Evolutionary conservation across 2,113 vertebrate species (phyloP).

Genomic region (Cynoglossus semilaevis): DNA sequence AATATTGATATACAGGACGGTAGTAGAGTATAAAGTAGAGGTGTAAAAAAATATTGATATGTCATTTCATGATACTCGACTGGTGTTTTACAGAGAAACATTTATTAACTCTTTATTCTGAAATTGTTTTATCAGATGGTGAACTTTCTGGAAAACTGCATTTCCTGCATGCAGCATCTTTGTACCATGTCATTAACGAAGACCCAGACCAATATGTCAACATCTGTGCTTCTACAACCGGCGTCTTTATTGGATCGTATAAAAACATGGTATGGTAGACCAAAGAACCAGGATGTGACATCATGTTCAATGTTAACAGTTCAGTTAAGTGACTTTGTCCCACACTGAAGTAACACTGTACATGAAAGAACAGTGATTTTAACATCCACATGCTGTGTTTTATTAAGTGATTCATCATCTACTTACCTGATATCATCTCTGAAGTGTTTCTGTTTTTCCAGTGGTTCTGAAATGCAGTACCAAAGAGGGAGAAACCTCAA

Average conservation of each 20-base stretch:
- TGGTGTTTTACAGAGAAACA: background rate
- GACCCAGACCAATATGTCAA: conserved; percentile 20
- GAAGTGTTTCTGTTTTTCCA: conserved; percentile 31
- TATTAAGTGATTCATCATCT: too few species aligned
- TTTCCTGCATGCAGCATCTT: conserved; percentile 76
- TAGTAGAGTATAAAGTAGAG: too few species aligned
- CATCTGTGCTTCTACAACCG: conserved; percentile 69
- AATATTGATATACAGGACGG: too few species aligned
- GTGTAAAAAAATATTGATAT: too few species aligned
- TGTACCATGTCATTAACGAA: background rate
- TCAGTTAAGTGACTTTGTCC: too few species aligned
- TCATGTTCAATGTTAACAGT: too few species aligned
- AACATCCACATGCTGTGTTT: too few species aligned
- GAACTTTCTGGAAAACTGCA: conserved; percentile 81
- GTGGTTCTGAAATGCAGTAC: conserved; percentile 64
- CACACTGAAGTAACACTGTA: too few species aligned
- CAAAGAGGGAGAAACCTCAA: conserved; percentile 45
- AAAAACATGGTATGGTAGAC: conserved; percentile 31
- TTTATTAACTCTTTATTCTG: background rate
- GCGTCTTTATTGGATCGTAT: conserved; percentile 73
- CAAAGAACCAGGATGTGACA: background rate
- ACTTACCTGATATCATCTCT: too few species aligned
- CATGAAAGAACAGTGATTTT: too few species aligned
- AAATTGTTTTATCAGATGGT: conserved; percentile 70
- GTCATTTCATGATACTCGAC: background rate